Evolutionary conservation across 2,888 invertebrate species (phyloP).

Genomic region (Pristionchus maxplancki): DNA sequence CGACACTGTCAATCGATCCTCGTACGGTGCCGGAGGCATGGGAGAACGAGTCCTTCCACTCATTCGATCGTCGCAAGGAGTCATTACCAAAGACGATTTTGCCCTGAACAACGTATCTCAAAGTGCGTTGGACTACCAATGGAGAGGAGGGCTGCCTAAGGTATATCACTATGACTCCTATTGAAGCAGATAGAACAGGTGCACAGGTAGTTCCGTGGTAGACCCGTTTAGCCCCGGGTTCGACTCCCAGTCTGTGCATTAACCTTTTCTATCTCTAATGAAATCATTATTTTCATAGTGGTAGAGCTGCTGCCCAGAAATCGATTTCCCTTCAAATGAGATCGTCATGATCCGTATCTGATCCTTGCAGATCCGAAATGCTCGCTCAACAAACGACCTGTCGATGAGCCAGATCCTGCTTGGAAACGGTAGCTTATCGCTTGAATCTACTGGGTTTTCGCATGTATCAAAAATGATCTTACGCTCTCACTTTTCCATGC

Average conservation of each 20-base stretch:
- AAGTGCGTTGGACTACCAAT: slow-evolving; percentile 4
- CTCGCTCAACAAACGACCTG: slow-evolving; percentile 11
- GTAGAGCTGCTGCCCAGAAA: no score
- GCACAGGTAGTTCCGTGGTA: no score
- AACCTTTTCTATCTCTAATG: no score
- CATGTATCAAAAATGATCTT: no score
- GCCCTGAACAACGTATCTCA: not conserved
- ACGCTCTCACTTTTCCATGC: no score
- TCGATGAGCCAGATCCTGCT: slow-evolving; percentile 20
- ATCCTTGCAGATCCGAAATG: not conserved
- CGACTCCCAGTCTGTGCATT: no score
- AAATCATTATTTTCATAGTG: no score
- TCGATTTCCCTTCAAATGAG: no score
- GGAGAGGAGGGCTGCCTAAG: slow-evolving; percentile 39
- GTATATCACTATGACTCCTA: no score
- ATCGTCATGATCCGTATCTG: not conserved
- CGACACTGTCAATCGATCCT: slow-evolving; percentile 55
- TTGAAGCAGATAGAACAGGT: no score
- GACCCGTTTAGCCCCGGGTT: no score
- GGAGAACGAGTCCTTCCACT: not conserved
- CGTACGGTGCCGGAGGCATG: slow-evolving; percentile 49
- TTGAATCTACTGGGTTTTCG: no score
- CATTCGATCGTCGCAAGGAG: slow-evolving; percentile 38
- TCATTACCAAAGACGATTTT: slow-evolving; percentile 35
- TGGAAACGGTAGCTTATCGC: slow-evolving; percentile 46